Base-by-base conservation (phyloP, 2,797 vertebrate species). In the Rachycentron canadum region DNA sequence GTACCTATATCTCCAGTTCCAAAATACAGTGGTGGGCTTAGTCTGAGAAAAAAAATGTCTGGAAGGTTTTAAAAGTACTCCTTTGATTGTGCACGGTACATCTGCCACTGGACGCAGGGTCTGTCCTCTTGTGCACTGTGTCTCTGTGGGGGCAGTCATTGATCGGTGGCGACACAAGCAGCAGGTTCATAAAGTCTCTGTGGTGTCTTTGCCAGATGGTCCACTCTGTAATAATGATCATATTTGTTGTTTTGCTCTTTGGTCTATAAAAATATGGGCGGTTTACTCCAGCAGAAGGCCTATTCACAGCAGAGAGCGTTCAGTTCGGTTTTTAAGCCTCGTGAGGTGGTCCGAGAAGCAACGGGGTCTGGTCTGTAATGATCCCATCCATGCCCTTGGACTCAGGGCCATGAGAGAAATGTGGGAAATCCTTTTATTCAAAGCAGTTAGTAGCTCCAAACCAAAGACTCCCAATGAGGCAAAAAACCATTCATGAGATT, bases 251-350 rank as follows among this genome's bases (percentile, higher is more conserved):
- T 93, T 95, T 97, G 93, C 95, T 99, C 98, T 99, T 99, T 99
- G 98, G 98, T 99, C 97, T 97, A 97, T 98, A 95, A 96, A 96
- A 96, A 96, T 96, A 96, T 94, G 92, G 95, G 95, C 95, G 95
- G 93, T 96, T 96, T 96, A 96, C 95, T 95, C 92, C 96, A 96
- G 96, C 96, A 94, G 94, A 96, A 96, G 94, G 97, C 96, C 96
- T 96, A 93, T 96, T 95, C 94, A 93, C 95, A 93, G 95, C 92
- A 90, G 81, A 87, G 88, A 81, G 83, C 68, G 85, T 91, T 95
- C 90, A 92, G 92, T 90, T 92, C 67, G 73, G 81, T 89, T 92
- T 52, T 63, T 67, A 61, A 86, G 93, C 89, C 89, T 89, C 59
- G 3, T 25, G 56, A 73, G 69, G 57, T 69, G 94, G 91, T 94